Evolutionary conservation across 2,113 vertebrate genomes (phyloP).

Genomic region (Glaucidium brasilianum): DNA sequence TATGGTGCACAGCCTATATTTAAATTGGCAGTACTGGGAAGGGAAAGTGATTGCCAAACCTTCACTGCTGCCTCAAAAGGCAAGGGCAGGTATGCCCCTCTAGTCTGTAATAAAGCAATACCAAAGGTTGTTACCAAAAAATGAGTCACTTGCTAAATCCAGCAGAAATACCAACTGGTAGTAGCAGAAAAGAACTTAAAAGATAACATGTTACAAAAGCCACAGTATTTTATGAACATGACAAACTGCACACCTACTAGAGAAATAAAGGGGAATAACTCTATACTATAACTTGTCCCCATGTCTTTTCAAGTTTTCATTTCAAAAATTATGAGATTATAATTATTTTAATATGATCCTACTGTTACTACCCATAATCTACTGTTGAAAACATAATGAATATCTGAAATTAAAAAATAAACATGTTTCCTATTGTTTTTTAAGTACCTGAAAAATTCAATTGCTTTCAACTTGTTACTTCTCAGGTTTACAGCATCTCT

Average conservation of each 20-base stretch:
- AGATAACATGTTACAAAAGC: neutral
- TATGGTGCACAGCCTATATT: neutral
- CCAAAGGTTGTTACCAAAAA: neutral
- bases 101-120: neutral
- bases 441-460: neutral
- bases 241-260: neutral
- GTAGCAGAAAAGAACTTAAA: neutral
- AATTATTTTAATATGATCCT: neutral
- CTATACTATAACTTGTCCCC: neutral
- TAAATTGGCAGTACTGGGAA: neutral
- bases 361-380: neutral
- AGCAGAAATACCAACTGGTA: neutral
- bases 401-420: neutral
- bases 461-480: neutral
- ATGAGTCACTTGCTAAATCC: neutral
- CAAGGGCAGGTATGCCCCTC: accelerated
- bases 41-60: neutral
- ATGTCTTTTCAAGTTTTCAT: neutral
- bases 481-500: neutral
- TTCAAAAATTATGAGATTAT: neutral
- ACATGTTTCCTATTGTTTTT: neutral
- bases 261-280: neutral
- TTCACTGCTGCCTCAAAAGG: neutral
- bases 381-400: neutral
- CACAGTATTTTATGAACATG: neutral